Evolutionary conservation across 2,888 invertebrate genomes (phyloP).

Genomic region (Drosophila bunnanda): DNA sequence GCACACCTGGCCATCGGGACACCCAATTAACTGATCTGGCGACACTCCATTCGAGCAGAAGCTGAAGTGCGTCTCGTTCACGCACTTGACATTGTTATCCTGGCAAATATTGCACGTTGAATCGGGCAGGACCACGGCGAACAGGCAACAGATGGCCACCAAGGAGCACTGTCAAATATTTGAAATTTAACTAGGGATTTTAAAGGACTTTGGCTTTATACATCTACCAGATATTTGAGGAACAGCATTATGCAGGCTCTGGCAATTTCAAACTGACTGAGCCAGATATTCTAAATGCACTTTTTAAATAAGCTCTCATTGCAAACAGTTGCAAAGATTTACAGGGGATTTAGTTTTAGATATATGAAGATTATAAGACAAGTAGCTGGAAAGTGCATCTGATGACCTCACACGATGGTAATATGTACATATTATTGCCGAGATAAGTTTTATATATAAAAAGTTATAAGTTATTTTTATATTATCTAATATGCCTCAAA

Average conservation of each 20-base stretch:
- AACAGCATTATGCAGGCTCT: slow-evolving; percentile 37
- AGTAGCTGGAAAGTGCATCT: slow-evolving; percentile 8
- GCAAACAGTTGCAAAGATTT: slow-evolving; percentile 6
- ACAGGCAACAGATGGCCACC: slow-evolving; percentile 26
- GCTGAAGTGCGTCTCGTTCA: slow-evolving; percentile 65
- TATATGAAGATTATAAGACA: background rate
- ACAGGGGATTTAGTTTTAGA: slow-evolving; percentile 27
- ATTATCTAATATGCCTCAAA: background rate
- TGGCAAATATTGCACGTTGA: slow-evolving; percentile 62
- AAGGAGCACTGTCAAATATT: slow-evolving; percentile 20
- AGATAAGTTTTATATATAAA: background rate
- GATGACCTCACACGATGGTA: background rate
- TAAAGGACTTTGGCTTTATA: background rate
- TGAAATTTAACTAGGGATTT: background rate
- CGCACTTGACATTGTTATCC: slow-evolving; percentile 63
- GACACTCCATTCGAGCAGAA: slow-evolving; percentile 47
- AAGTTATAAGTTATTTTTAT: background rate
- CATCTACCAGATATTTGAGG: slow-evolving; percentile 35
- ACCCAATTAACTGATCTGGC: slow-evolving; percentile 21
- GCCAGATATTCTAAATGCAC: slow-evolving; percentile 16
- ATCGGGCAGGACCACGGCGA: slow-evolving; percentile 1
- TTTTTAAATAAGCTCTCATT: slow-evolving; percentile 50
- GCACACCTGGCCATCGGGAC: slow-evolving; percentile 61
- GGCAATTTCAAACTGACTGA: slow-evolving; percentile 38
- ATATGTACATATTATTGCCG: background rate